Base-by-base conservation (phyloP, 2,113 vertebrate genomes). In the Ceyx margarethae region DNA sequence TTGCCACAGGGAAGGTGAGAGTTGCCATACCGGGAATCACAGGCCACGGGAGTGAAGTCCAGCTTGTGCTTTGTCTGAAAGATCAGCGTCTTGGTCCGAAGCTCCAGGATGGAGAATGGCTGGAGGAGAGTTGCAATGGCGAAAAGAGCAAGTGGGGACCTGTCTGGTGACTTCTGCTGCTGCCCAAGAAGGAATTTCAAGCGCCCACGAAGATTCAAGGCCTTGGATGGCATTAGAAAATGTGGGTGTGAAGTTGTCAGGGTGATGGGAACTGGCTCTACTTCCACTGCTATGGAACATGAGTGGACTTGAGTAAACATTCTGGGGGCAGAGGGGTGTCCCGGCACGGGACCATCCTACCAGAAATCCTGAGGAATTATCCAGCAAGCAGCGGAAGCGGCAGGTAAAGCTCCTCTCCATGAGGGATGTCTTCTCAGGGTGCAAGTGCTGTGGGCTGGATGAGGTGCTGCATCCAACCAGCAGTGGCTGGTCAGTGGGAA, bases 351-450 rank as follows among this genome's bases (percentile, higher is more conserved):
- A 25, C n/a, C 43, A 37, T 2, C 2, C 85, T 97, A 98, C 98
- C 97, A 98, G 97, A 80, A 98, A 98, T 43, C 98, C 98, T 0
- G 97, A 98, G 62, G 98, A 98, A 77, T 98, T 98, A 90, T 98
- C 98, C 91, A 98, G 96, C 42, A 98, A 96, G 91, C 98, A 98
- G 82, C 97, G 97, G 95, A 98, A 98, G 65, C 97, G 97, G 78
- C 98, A 98, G 64, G 96, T 92, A 79, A 98, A 98, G 89, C 62
- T 97, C 66, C 97, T 97, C 94, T 98, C 98, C 93, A 96, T 11
- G 14, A 96, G 98, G 82, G 96, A 96, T 1, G 89, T 95, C 91
- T 97, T 96, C 84, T 98, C 94, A 0, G 92, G 95, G 2, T 43
- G 69, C 26, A 97, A 93, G 25, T 87, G 95, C 40, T 95, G 96